Evolutionary conservation across 2,888 invertebrate species (phyloP), one percentile per base, ranked within the genome.

Genomic region (Eristalis arbustorum): DNA sequence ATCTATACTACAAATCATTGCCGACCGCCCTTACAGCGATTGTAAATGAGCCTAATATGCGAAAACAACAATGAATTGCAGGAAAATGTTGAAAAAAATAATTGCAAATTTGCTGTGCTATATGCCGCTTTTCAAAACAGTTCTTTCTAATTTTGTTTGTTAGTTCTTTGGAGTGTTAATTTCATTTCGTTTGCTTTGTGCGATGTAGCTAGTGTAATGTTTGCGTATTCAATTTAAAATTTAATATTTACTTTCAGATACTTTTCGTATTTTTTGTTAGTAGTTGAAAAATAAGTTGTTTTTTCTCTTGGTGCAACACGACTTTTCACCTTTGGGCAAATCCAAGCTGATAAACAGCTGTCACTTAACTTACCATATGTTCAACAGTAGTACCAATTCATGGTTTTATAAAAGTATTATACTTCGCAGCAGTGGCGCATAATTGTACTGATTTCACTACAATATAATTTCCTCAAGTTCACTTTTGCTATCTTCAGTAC

Each of bases 271-370:
- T 64, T 23, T 34, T 66, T n/a, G 18, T 13, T 31, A 31, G 31
- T 8, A 8, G 31, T 31, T 10, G 31, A 10, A 31, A 61, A 56
- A 37, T 14, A 57, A 13, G n/a, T 0, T 6, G 2, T 64, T 40
- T 56, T 63, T 22, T 37, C 25, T 57, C 64, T 62, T n/a, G 22
- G 11, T n/a, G 57, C 64, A 57, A 42, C 10, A 11, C 6, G 37
- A 66, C 3, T 66, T 72, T 62, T 77, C 40, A 82, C 77, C 77
- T 82, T 77, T 77, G 72, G 37, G 56, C 18, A 61, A 56, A 23
- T 67, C 14, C 18, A 40, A 40, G 49, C 68, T 78, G 83, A 83
- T 83, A 78, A 69, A 31, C 42, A 73, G 11, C 56, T 68, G 78
- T 78, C 78, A 83, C 2, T 5, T 23, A 13, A 57, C 31, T 72